These are phyloP conservation scores for Eptatretus burgeri DNA, from an alignment of 2,113 vertebrate species.

Conservation along the genomic window DNA sequence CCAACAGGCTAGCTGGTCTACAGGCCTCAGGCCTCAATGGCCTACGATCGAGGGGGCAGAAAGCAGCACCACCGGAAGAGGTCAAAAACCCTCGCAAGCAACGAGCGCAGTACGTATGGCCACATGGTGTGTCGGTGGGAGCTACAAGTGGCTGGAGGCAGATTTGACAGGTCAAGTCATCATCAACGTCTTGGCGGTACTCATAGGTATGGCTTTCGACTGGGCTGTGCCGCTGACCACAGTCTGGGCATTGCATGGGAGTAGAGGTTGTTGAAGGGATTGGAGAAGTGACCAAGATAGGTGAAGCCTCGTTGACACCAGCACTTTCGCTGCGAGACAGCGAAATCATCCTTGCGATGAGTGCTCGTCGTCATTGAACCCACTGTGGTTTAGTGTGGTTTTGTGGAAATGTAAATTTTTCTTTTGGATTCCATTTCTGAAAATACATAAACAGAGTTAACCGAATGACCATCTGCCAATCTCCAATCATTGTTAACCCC, in stretches of 20 bases:
- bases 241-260: slow-evolving; percentile 56
- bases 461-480: too few relatives aligned
- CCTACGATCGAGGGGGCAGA: slow-evolving; percentile 72
- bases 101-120: slow-evolving; percentile 91
- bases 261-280: background rate
- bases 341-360: too few relatives aligned
- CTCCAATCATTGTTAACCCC: too few relatives aligned
- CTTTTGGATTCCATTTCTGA: too few relatives aligned
- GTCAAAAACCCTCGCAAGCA: slow-evolving; percentile 76
- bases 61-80: slow-evolving; percentile 27
- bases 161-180: slow-evolving; percentile 91
- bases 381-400: too few relatives aligned
- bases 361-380: too few relatives aligned
- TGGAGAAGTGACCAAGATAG: too few relatives aligned
- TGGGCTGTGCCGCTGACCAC: slow-evolving; percentile 71
- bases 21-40: slow-evolving; percentile 63
- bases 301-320: too few relatives aligned
- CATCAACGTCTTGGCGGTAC: slow-evolving; percentile 79
- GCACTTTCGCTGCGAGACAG: too few relatives aligned
- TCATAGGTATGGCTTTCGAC: slow-evolving; percentile 89
- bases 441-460: too few relatives aligned
- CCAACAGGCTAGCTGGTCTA: slow-evolving; percentile 78
- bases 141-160: slow-evolving; percentile 89
- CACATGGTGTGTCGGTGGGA: slow-evolving; percentile 75
- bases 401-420: too few relatives aligned